Evolutionary conservation across 2,113 vertebrate genomes (phyloP), one percentile per base, ranked within the genome.

Genomic region (Heteronetta atricapilla): DNA sequence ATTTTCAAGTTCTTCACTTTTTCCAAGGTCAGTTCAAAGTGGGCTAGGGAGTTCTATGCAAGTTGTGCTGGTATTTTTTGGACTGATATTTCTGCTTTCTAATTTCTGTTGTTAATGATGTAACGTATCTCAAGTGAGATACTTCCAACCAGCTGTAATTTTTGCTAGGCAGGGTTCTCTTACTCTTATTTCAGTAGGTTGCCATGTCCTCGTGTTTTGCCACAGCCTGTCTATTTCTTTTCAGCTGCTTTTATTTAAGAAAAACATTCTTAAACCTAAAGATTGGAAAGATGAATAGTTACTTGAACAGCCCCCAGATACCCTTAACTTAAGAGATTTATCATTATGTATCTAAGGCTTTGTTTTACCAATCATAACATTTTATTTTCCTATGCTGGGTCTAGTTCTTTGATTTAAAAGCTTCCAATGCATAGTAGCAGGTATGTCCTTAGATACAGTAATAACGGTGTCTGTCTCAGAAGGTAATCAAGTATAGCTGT

Each of bases 261-360:
- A 93, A 81, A 92, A 11, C 80, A 59, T 90, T 90, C 83, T 90
- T 89, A 84, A 96, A 87, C 50, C 25, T 67, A 38, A 94, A 90
- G 80, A 88, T 68, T 46, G 40, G 38, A 90, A 86, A 82, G 73
- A 92, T 50, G 22, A 88, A 76, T 79, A 84, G 68, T 86, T 76
- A 82, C 72, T 78, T 76, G 86, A 95, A 72, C 86, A 91, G 58
- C 52, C 58, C 79, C 53, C 73, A 76, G 77, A 78, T 75, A 93
- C 55, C 38, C 86, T 95, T 80, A 92, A 93, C 40, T 50, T 84
- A 79, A 79, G 58, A 68, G 62, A 73, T 90, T 96, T 96, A 79
- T 82, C 86, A 63, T 90, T 73, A 76, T 60, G 53, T 90, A 85
- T 82, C 92, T 93, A 82, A 94, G 44, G 62, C 62, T 84, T 89